phyloP scores from a whole-genome alignment of 2,797 vertebrate genomes.

The Enoplosus armatus region DNA sequence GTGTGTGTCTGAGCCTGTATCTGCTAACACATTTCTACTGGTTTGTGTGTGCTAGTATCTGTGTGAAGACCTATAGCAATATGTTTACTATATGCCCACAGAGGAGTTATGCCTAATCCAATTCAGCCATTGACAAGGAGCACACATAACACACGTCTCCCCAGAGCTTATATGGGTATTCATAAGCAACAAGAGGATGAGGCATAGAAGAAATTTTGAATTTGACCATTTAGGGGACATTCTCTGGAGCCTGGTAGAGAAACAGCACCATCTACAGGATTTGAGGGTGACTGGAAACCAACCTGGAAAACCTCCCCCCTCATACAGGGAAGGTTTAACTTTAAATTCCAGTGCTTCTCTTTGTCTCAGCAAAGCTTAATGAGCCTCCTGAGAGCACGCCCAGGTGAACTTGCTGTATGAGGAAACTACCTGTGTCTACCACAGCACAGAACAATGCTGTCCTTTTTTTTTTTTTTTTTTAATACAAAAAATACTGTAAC shows the following conservation, averaged over 20 bases:
- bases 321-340: constrained; percentile 32
- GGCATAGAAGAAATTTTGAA: constrained; percentile 29
- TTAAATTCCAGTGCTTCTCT: constrained; percentile 66
- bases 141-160: constrained; percentile 38
- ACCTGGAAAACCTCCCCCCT: not conserved
- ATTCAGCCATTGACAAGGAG: constrained; percentile 56
- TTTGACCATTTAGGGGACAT: constrained; percentile 5
- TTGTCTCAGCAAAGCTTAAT: constrained; percentile 76
- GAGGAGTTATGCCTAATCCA: constrained; percentile 53
- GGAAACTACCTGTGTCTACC: constrained; percentile 70
- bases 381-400: constrained; percentile 64
- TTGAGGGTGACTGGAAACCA: not conserved
- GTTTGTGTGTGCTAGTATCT: constrained; percentile 16
- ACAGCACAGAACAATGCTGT: constrained; percentile 66
- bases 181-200: constrained; percentile 57
- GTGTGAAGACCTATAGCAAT: constrained; percentile 14
- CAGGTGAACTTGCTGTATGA: constrained; percentile 73
- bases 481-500: constrained; percentile 62
- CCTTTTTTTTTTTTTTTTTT: constrained; percentile 14
- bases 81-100: constrained; percentile 26
- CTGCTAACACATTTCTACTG: constrained; percentile 32
- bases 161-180: constrained; percentile 42
- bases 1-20: constrained; percentile 18
- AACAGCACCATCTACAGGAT: constrained; percentile 81
- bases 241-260: constrained; percentile 57